Conservation (phyloP, 2,888 invertebrate genomes). For the Entomobrya proxima region DNA sequence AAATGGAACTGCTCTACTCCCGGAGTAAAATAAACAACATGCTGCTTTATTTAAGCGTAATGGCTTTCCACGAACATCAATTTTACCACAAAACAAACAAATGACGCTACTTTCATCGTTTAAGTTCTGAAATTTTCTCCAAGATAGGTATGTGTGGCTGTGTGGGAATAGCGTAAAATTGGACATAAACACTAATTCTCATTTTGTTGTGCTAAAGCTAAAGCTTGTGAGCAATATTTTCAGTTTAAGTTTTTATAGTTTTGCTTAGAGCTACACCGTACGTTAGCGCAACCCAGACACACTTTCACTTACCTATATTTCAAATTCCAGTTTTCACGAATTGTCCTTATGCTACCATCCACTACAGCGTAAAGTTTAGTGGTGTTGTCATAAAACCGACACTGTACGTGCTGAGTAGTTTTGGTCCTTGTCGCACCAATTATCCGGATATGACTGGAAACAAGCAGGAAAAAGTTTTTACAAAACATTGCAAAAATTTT, state of each 20-base stretch:
- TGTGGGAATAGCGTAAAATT: not conserved
- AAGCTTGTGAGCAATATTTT: not conserved
- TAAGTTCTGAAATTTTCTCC: not conserved
- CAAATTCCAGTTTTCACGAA: slow-evolving; percentile 94
- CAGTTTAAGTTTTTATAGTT: not conserved
- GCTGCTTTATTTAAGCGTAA: slow-evolving; percentile 36
- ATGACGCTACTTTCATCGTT: slow-evolving; percentile 30
- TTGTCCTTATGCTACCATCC: slow-evolving; percentile 80
- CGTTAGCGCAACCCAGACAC: not conserved
- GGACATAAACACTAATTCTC: slow-evolving; percentile 23
- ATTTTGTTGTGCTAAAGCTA: not conserved
- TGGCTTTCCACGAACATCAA: slow-evolving; percentile 35
- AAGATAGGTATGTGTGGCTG: not conserved
- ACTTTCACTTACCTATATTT: slow-evolving; percentile 81
- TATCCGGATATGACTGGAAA: slow-evolving; percentile 81
- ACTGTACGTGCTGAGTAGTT: slow-evolving; percentile 73
- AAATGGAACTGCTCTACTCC: not conserved
- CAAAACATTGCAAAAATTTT: not conserved
- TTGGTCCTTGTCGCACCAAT: slow-evolving; percentile 93
- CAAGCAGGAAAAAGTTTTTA: not conserved
- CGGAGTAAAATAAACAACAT: slow-evolving; percentile 23
- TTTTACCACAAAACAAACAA: slow-evolving; percentile 39
- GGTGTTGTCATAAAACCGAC: slow-evolving; percentile 74
- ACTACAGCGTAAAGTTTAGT: slow-evolving; percentile 71
- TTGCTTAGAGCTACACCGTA: not conserved